Base-by-base conservation (phyloP, 1,140 invertebrate genomes). In the Sarcophaga bullata region DNA sequence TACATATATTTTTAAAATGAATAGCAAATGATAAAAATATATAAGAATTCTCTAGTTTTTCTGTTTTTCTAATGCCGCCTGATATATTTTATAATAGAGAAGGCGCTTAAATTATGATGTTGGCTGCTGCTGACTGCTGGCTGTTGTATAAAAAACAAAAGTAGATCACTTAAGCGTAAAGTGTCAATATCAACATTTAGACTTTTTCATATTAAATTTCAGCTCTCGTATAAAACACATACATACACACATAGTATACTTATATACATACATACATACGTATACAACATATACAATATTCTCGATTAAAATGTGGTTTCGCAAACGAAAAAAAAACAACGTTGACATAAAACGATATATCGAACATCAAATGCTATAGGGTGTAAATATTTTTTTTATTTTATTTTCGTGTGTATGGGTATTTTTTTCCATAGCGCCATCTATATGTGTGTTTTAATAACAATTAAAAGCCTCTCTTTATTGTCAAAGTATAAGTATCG, bases 101-200 rank as follows among this genome's bases (percentile, higher is more conserved):
- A 58, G 62, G 62, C 62, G 62, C 62, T 68, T 68, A 68, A 75
- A 75, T 75, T 13, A 5, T 48, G 15, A 54, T 11, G 15, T 11
- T 54, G 15, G 17, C 62, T 25, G 17, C 62, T 25, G 10, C n/a
- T 19, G 0, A 48, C 17, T 78, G 73, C 46, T 17, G 25, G 46
- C 46, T 76, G 47, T 76, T 76, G 75, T 78, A 52, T 50, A 17
- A 50, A 78, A 19, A 78, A 78, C 19, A 78, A 78, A 78, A 78
- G 15, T 78, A 48, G 75, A 78, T 78, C 75, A 78, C 17, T 78
- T 78, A 52, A 78, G 75, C 75, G 75, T 78, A 78, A 78, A 78
- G 75, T 78, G 75, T 78, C 75, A 78, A 78, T 78, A 78, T 78
- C 75, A 78, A 78, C 75, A 78, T 78, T 78, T 78, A 78, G 75